Evolutionary conservation across 2,797 vertebrate genomes (phyloP), one percentile per base, ranked within the genome.

Genomic region (Cephalopachus bancanus): DNA sequence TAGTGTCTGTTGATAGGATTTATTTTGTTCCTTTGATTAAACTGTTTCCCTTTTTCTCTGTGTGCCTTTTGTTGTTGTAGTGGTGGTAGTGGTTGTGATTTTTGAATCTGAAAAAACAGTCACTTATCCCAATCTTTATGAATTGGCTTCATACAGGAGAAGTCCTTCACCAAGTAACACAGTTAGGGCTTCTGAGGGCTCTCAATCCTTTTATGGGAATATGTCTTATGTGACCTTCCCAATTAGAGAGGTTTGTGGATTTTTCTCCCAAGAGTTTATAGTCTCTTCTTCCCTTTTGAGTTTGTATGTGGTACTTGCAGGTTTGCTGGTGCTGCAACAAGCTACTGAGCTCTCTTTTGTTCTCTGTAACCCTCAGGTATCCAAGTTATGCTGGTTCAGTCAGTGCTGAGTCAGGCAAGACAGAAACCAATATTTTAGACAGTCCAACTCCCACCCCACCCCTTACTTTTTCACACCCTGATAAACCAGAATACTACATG

Each of bases 11-110:
- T 80, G 86, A 76, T 67, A 9, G 17, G 10, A 71, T 71, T 49
- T 71, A 53, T 57, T 83, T 78, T 91, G 67, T 20, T 22, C 65
- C 84, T 95, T 83, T 92, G 62, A 33, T 62, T 92, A n/a, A 33
- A 24, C 37, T 33, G 51, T 71, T 93, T 49, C 26, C 33, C 17
- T 78, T 33, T 85, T 92, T 95, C 49, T 83, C 84, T 57, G 30
- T 85, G 28, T 79, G 30, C 8, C 78, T 37, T 37, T 80, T 85
- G 28, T 33, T 78, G 22, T 22, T 55, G 89, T 84, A 44, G 37
- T 37, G 37, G 37, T 37, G 37, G 37, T 37, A 2, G 37, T 93
- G 55, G 16, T 22, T 30, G 9, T 72, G 44, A 87, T 64, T 79
- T 81, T 49, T 30, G 30, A n/a, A 64, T 81, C 72, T 62, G 44